Conservation (phyloP, 2,888 invertebrate species). For the Drosophila emarginata region DNA sequence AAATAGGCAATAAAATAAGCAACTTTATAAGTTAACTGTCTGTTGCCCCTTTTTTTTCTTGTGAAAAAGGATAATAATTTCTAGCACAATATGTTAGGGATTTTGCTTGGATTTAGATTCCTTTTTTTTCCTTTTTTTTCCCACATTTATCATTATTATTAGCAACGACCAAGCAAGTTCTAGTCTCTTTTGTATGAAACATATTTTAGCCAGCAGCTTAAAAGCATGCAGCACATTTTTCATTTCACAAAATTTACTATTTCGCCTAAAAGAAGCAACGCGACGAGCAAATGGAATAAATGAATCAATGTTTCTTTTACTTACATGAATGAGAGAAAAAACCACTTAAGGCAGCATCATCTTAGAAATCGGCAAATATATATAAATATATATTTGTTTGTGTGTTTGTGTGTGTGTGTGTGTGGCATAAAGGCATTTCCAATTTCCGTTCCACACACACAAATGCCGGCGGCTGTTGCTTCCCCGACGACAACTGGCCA, state of each 20-base stretch:
- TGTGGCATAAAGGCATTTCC: conserved; percentile 56
- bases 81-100: background rate
- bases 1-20: conserved; percentile 2
- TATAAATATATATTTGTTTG: background rate
- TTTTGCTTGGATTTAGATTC: background rate
- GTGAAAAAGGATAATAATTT: background rate
- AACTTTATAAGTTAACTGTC: background rate
- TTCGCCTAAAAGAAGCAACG: too few species aligned
- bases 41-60: too few species aligned
- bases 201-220: conserved; percentile 47
- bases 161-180: background rate
- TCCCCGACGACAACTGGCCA: conserved; percentile 22
- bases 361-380: conserved; percentile 18
- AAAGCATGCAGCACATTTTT: conserved; percentile 59
- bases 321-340: conserved; percentile 57
- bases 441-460: conserved; percentile 67
- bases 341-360: conserved; percentile 16
- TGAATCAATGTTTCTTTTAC: conserved; percentile 45
- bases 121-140: background rate
- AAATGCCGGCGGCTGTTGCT: conserved; percentile 73
- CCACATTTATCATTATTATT: background rate
- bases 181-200: conserved; percentile 3
- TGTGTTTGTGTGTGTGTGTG: background rate
- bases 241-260: conserved; percentile 10
- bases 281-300: conserved; percentile 3